These are phyloP conservation scores for Rambutsinella grinnellia DNA, from an alignment of 2,888 invertebrate species.

Conservation along the genomic window DNA sequence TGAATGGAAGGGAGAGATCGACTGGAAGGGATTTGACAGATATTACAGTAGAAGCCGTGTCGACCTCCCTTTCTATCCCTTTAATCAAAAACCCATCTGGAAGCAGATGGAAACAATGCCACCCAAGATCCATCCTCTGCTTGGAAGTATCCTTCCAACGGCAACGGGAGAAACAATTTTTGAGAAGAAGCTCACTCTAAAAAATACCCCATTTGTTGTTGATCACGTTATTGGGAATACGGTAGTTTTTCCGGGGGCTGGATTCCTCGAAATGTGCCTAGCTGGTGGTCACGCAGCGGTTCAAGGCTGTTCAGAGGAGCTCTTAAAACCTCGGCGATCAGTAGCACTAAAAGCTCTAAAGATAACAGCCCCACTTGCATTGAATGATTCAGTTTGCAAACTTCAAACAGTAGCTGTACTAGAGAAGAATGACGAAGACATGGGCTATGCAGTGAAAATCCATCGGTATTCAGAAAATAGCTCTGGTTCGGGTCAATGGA, in stretches of 20 bases:
- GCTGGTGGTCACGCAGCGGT: conserved; percentile 23
- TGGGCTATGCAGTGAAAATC: conserved; percentile 14
- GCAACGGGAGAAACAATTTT: conserved; percentile 25
- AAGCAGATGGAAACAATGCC: neutral
- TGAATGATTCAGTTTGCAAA: conserved; percentile 7
- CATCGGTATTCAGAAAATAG: conserved; percentile 1
- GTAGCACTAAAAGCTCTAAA: conserved; percentile 13
- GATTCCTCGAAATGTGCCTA: conserved; percentile 33
- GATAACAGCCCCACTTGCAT: conserved; percentile 19
- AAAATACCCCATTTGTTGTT: conserved; percentile 1
- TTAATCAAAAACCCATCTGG: conserved; percentile 45
- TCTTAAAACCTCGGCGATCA: conserved; percentile 3
- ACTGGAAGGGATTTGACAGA: conserved; percentile 45
- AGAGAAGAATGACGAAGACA: conserved; percentile 1
- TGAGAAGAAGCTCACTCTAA: conserved; percentile 21
- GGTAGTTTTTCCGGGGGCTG: conserved; percentile 33
- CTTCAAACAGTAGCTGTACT: conserved; percentile 20
- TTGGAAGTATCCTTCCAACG: conserved; percentile 19
- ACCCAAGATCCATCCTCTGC: conserved; percentile 35
- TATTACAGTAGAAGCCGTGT: neutral
- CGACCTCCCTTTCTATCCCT: conserved; percentile 40
- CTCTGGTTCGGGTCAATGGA: conserved; percentile 23
- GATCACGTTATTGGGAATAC: conserved; percentile 43
- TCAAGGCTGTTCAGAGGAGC: conserved; percentile 21
- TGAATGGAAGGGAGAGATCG: conserved; percentile 25